Conservation (phyloP, 2,888 invertebrate species). For the Diaperis boleti region DNA sequence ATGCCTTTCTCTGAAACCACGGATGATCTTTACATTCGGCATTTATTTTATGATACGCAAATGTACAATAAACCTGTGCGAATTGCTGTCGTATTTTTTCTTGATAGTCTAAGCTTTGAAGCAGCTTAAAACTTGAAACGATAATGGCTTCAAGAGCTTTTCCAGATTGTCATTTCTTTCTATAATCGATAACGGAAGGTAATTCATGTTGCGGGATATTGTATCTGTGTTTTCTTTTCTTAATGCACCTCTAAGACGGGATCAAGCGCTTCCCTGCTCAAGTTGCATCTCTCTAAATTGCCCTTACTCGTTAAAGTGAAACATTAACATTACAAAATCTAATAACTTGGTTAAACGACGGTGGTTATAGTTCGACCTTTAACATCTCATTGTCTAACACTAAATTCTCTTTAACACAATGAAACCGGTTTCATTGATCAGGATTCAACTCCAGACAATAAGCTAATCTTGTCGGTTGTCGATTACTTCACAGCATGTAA, state of each 20-base stretch:
- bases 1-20: slow-evolving; percentile 44
- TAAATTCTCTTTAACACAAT: slow-evolving; percentile 1
- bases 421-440: not conserved
- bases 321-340: not conserved
- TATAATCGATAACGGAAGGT: slow-evolving; percentile 41
- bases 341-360: not conserved
- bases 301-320: not conserved
- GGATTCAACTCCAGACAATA: not conserved
- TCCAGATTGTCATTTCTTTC: slow-evolving; percentile 29
- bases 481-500: no score
- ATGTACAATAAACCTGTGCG: slow-evolving; percentile 50
- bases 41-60: slow-evolving; percentile 50
- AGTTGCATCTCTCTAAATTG: slow-evolving; percentile 8
- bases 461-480: no score
- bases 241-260: slow-evolving; percentile 40
- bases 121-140: slow-evolving; percentile 14
- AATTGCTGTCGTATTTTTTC: slow-evolving; percentile 45
- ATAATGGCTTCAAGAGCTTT: slow-evolving; percentile 31
- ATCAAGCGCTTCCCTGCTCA: slow-evolving; percentile 22
- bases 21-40: slow-evolving; percentile 42
- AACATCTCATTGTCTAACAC: not conserved
- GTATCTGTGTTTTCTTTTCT: slow-evolving; percentile 38
- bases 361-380: not conserved
- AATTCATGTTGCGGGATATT: slow-evolving; percentile 39
- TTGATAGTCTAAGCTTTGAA: not conserved